Conservation (phyloP, 1,140 invertebrate genomes). For the Cotesia vestalis region DNA sequence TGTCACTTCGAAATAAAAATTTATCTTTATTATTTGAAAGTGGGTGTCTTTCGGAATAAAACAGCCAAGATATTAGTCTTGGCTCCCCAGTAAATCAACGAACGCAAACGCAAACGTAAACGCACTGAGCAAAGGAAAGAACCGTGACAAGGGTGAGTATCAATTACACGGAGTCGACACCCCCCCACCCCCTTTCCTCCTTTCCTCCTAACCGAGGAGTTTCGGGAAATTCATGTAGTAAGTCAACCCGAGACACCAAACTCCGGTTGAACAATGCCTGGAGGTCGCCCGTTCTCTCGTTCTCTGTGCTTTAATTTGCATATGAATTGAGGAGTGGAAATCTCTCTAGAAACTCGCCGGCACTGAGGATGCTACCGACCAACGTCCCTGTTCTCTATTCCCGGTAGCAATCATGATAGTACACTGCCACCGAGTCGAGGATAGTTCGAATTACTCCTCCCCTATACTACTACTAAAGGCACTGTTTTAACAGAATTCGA, state of each 20-base stretch:
- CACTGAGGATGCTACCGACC: not conserved
- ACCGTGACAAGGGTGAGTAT: conserved; percentile 52
- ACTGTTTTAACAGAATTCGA: conserved; percentile 24
- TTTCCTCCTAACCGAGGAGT: conserved; percentile 47
- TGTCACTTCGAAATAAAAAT: not conserved
- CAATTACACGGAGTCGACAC: conserved; percentile 57
- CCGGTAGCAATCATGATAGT: conserved; percentile 14
- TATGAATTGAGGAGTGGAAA: conserved; percentile 56
- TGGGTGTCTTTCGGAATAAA: not conserved
- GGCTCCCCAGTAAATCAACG: not conserved
- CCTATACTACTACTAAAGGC: too few relatives aligned
- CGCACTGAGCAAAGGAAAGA: conserved; percentile 19
- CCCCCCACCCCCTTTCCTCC: too few relatives aligned
- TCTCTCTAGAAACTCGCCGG: not conserved
- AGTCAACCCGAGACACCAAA: conserved; percentile 60
- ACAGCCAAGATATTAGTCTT: not conserved
- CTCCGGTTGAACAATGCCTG: conserved; percentile 59
- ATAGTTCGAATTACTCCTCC: conserved; percentile 49
- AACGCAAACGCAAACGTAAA: not conserved
- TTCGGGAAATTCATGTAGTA: conserved; percentile 65
- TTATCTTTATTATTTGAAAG: conserved; percentile 13
- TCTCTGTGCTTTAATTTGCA: conserved; percentile 60
- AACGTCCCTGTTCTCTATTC: conserved; percentile 23
- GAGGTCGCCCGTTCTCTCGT: conserved; percentile 42
- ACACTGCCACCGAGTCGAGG: not conserved